Base-by-base conservation (phyloP, 1,140 invertebrate genomes). In the Uloborus diversus region DNA sequence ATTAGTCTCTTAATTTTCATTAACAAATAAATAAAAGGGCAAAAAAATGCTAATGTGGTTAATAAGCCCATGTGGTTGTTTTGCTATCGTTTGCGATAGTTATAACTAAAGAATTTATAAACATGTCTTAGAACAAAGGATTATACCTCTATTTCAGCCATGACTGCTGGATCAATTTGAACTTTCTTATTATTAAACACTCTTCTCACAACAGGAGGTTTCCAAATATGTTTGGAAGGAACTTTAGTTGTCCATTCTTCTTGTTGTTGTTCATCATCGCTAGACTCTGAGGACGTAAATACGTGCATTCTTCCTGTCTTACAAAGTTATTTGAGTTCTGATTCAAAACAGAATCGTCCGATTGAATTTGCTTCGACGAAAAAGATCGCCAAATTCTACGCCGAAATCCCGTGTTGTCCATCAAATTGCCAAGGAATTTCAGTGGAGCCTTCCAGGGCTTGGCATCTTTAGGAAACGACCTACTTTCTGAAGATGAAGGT, bases 141-240 rank as follows among this genome's bases (percentile, higher is more conserved):
- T n/a, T n/a, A n/a, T 35, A 78, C 73, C 61, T 78, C 73, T 17
- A 78, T 78, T 61, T 78, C 73, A 14, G 73, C 73, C 49, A 78
- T 14, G 13, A 78, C 14, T 1, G 61, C 61, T 23, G 73, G 73
- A 57, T 78, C 73, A 9, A 78, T 32, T 23, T 78, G 73, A 4
- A 23, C 47, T 17, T 42, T 65, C 32, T 65, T 37, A 3, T 42
- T 37, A 13, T 23, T 66, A 1, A 62, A 65, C 30, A 78, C 62
- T 33, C 47, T 78, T 28, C 73, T 65, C 13, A 51, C 59, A 4
- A 78, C 73, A 3, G 73, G 73, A 4, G 47, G 61, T 32, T 57
- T 65, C 42, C 47, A 51, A 14, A 42, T 17, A 3, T 64, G 49
- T n/a, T 42, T 65, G 0, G 59, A 7, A 2, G 27, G 11, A 17